Base-by-base conservation (phyloP, 2,888 invertebrate genomes). In the Cheilosia grossa region DNA sequence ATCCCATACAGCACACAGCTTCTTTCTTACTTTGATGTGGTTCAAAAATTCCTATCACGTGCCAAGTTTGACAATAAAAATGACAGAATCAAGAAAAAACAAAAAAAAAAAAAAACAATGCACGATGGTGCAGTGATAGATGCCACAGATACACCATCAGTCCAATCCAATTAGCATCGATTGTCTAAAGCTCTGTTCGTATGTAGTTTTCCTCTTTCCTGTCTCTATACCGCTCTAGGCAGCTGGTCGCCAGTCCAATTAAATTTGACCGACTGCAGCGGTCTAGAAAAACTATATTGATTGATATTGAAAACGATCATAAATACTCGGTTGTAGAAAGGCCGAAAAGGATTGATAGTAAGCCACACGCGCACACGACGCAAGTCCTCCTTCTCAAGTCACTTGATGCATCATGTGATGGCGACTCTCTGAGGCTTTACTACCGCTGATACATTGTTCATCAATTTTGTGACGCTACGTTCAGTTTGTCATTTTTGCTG, bases 31-130 rank as follows among this genome's bases (percentile, higher is more conserved):
- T 2, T 5, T n/a, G 40, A 42, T 3, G 5, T 15, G 15, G n/a
- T 21, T 83, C 77, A 80, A 73, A 72, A 74, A 87, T 87, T 85
- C 85, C 67, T 87, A 87, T 87, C 87, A 87, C 87, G 87, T 85
- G 87, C 87, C 82, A 87, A 86, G 78, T 88, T 88, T 86, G 85
- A 87, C 80, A 88, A 87, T 87, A 83, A 88, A 88, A 83, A 87
- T 88, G 87, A 88, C 87, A 83, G 70, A 49, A 70, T 49, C 56
- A 7, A 86, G 81, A 80, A 88, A 51, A 82, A 21, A 21, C 1
- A 21, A 21, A 21, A 24, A 24, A 24, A 2, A 24, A 27, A 75
- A 87, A 85, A 82, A 82, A 85, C 85, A 81, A 82, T 80, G 64
- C 69, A 67, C 80, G 81, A 82, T 69, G 63, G 49, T 64, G 24